Base-by-base conservation (phyloP, 2,888 invertebrate genomes). In the Clunio marinus region DNA sequence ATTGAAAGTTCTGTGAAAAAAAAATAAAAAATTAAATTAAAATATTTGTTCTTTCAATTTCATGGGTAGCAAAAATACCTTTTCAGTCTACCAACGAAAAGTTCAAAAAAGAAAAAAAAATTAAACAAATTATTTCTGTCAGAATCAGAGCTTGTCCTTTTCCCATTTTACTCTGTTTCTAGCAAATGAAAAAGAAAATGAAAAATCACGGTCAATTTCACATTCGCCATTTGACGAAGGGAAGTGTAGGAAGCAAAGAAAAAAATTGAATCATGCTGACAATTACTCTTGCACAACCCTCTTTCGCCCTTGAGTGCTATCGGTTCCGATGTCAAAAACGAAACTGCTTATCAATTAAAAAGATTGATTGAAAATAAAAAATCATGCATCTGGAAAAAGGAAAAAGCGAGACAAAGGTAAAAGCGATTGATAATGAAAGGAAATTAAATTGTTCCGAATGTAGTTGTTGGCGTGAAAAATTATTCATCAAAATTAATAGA, bases 181-280 rank as follows among this genome's bases (percentile, higher is more conserved):
- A 32, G 51, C 15, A 10, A 51, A 51, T 15, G 51, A 51, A 24
- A 51, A 51, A 51, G 13, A 51, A 57, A 27, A 57, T 57, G 57
- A 57, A 57, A 27, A 57, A 57, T 57, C 57, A 57, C 57, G 57
- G 57, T 57, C 24, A 25, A 57, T 57, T 57, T 27, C 57, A 27
- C 13, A n/a, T 57, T 27, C 10, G n/a, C 3, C 17, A 8, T 22
- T 20, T 51, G 17, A 51, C 22, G 22, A 51, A 22, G 51, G 51
- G 20, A 22, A 2, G 51, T 17, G 17, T 17, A 27, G 57, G 15
- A 10, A 10, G 57, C 24, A 15, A 45, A 45, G 15, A n/a, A 45
- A 45, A 57, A 22, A 51, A 51, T 17, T 20, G 22, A 51, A 51
- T 51, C 51, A 51, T 51, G 51, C n/a, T 51, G 51, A 51, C 51